Evolutionary conservation across 2,888 invertebrate genomes (phyloP), one percentile per base, ranked within the genome.

Genomic region (Eubasilissa splendida): DNA sequence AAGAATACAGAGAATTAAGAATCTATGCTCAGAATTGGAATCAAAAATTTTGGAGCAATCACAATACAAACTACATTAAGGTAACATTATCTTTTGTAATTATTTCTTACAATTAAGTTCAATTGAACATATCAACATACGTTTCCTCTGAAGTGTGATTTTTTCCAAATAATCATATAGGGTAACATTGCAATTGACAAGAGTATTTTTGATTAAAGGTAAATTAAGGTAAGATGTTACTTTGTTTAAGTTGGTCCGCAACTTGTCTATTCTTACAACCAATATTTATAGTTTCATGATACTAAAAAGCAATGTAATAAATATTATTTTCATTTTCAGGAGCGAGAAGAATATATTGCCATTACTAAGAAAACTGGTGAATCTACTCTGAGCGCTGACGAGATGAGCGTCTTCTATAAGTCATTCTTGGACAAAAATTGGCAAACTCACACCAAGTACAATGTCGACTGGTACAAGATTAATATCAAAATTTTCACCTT

Each of bases 341-440:
- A 91, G 88, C 89, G 88, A 84, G 91, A 92, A 84, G 89, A 90
- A 56, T 94, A 92, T 85, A 86, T 94, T 4, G 88, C 89, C 83
- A 87, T 88, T 58, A 88, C 90, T 77, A 83, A 89, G 14, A 90
- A 91, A 68, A 89, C 89, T 76, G 87, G 88, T 8, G 88, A 92
- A 84, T 89, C 90, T 77, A 92, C 91, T 63, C 87, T 95, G 33
- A 92, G 93, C 4, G 94, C 96, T 1, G 96, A 96, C 88, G 95
- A 96, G 88, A 95, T 97, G 95, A 96, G 97, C 85, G 93, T 94
- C 42, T 97, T 97, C 88, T 97, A 97, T 86, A 96, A 96, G 89
- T 88, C 92, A 73, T 97, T 97, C 87, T 89, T 97, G 12, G 95
- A 97, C 87, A 94, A 94, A 86, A 95, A 97, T 87, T 95, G 95